Base-by-base conservation (phyloP, 2,888 invertebrate species). In the Masnerella sp. region DNA sequence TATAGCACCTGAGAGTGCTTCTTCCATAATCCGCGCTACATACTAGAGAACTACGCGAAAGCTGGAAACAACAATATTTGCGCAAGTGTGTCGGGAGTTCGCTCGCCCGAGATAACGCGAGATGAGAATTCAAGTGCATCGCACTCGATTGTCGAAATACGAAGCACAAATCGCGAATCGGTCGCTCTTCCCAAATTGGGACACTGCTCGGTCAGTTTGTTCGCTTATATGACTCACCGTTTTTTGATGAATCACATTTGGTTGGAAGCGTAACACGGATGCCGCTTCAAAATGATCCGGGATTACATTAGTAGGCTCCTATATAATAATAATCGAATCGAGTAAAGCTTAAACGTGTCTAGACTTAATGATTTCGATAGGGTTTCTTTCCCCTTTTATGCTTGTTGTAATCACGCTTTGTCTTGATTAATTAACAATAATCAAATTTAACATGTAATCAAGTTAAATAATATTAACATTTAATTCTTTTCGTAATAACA, bases 211-310 rank as follows among this genome's bases (percentile, higher is more conserved):
- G 28, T 54, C 54, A 40, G 40, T 28, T 40, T 32, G 7, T 25
- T 54, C 15, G 38, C 38, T 54, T 40, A n/a, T n/a, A 54, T 54
- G 54, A 54, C 54, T 54, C 40, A 40, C 28, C 2, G 22, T 34
- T 38, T 52, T 25, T 52, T n/a, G 28, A 8, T 54, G 54, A 40
- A 28, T 40, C 54, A 40, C 25, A 30, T 54, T 40, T 14, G n/a
- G 18, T 32, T 32, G 2, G 20, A 49, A 49, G 45, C 9, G 30
- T 15, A 22, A 25, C 45, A n/a, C 14, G 22, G 8, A 14, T 25
- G 12, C 25, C 8, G 14, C 12, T 36, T 36, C 14, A 5, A 3
- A 36, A 36, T 12, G 14, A 14, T n/a, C 3, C 36, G 36, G 14
- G 14, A 36, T 36, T 14, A 14, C 14, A 14, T n/a, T 36, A 12